Base-by-base conservation (phyloP, 2,888 invertebrate species). In the Hypercompe scribonia region DNA sequence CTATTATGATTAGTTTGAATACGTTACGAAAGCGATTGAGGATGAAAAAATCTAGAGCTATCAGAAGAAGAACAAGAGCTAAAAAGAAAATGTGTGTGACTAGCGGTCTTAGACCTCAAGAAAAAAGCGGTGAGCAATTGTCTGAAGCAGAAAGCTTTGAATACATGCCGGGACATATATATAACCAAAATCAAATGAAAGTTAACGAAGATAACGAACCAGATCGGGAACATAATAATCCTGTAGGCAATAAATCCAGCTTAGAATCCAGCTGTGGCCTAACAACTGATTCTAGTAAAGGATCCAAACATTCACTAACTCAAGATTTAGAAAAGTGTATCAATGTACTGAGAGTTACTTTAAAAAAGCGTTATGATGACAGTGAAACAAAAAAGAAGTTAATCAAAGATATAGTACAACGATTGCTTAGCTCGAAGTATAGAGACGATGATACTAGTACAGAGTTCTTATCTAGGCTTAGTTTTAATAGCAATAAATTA, bases 101-200 rank as follows among this genome's bases (percentile, higher is more conserved):
- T 39, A 90, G 90, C 80, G 86, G 89, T 80, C 87, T 85, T 72
- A 76, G 85, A 66, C 85, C 83, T 58, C 89, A 85, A 81, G 92
- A 90, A 73, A 92, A 90, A 88, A 92, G 86, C 84, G 91, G 87
- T 78, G 92, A 91, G 33, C 94, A 93, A 89, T 76, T 96, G 86
- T 89, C 96, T 78, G 96, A 96, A 85, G 97, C 97, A 50, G 97
- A 97, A 84, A 97, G 97, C 87, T 97, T 97, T 90, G 97, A 97
- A 88, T 97, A 97, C 86, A 93, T 96, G 91, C 96, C 96, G 69
- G 96, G 96, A 3, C 94, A 96, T 84, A 93, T 96, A 73, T 97
- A 96, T 83, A 96, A 96, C 82, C 96, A 96, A 83, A 96, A 94
- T 73, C 90, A 93, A 85, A 82, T 90, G 63, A 88, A 89, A 68